Evolutionary conservation across 2,888 invertebrate species (phyloP).

Genomic region (Acleris emargana): DNA sequence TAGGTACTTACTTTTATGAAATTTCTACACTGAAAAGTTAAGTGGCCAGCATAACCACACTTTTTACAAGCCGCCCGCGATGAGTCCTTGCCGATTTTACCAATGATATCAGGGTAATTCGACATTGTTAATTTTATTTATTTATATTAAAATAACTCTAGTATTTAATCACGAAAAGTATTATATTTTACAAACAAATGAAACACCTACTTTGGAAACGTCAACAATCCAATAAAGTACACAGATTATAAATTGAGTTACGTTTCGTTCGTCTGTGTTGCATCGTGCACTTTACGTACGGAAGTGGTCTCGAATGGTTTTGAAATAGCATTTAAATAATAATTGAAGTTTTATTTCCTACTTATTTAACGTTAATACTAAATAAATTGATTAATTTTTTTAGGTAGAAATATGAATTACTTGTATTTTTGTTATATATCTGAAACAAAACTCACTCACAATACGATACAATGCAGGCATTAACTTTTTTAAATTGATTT

Average conservation of each 20-base stretch:
- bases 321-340: neutral
- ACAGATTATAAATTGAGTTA: slow-evolving; percentile 39
- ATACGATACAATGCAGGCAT: too few relatives aligned
- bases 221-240: slow-evolving; percentile 36
- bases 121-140: slow-evolving; percentile 54
- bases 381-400: neutral
- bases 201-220: slow-evolving; percentile 31
- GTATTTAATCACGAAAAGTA: neutral
- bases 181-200: neutral
- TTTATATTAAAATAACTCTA: slow-evolving; percentile 27
- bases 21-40: slow-evolving; percentile 98
- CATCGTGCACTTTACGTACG: neutral
- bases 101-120: slow-evolving; percentile 69
- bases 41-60: slow-evolving; percentile 97
- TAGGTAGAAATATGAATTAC: neutral
- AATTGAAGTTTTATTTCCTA: neutral
- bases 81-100: slow-evolving; percentile 87
- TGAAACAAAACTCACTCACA: too few relatives aligned
- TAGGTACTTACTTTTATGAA: slow-evolving; percentile 92
- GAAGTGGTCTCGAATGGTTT: neutral
- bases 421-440: neutral
- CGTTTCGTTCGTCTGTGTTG: slow-evolving; percentile 38
- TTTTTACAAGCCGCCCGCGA: slow-evolving; percentile 95
- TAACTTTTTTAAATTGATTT: too few relatives aligned
- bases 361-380: too few relatives aligned